Evolutionary conservation across 1,140 invertebrate genomes (phyloP), one percentile per base, ranked within the genome.

Genomic region (Onthophagus taurus): DNA sequence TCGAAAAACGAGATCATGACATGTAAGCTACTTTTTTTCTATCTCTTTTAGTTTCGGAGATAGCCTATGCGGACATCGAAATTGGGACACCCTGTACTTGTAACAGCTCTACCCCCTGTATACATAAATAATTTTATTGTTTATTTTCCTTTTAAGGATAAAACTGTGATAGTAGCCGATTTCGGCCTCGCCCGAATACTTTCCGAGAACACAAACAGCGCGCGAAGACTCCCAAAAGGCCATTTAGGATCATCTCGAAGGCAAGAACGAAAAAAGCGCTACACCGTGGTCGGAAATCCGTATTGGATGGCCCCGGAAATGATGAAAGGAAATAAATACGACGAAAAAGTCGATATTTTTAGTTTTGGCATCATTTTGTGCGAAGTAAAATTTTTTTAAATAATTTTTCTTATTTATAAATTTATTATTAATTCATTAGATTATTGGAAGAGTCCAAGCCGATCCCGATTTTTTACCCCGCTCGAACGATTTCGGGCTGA

Each of bases 291-390:
- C 0, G 92, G 92, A 0, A 94, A 93, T 71, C 92, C 91, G 4
- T 96, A 94, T 63, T 97, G 90, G 91, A 97, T 97, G 91, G 92
- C 93, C 0, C 94, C 94, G 4, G 94, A 97, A 67, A 95, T 95
- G 83, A 90, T 97, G 80, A 89, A 88, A 63, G 92, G 90, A 17
- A 83, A 91, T 50, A 88, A 89, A 53, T 97, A 97, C 63, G 89
- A 97, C 65, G 91, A 97, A 64, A 92, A 95, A 69, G 91, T 96
- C 11, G 94, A 97, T 64, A 82, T 97, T 43, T 97, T 97, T 65
- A 96, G 92, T 19, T 96, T 92, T 69, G 93, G 94, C 4, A 95
- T 97, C 34, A 85, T 97, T 44, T 68, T 96, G 4, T 96, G 92
- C 64, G 94, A 97, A 76, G 85, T 92, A 60, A 72, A 60, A 26